Percentiles rank a stretch among this genome's conserved stretches.
Evolutionary conservation across 2,797 vertebrate genomes (phyloP).

Genomic region (Heterohyrax brucei): DNA sequence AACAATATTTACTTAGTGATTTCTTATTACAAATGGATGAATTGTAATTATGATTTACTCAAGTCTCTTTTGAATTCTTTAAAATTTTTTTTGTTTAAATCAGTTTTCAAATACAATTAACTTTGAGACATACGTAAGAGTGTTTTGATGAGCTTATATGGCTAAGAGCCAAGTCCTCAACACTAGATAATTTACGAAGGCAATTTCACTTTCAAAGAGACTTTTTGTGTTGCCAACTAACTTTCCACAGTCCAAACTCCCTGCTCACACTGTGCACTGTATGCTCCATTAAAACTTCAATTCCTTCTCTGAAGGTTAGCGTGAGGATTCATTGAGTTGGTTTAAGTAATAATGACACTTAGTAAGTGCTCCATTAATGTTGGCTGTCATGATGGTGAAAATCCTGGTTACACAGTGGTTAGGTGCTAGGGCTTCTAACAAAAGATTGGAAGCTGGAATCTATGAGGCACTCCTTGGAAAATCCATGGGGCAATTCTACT

Average conservation of each 20-base stretch:
- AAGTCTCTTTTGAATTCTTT: neutral
- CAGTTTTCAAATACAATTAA: slow-evolving; percentile 63
- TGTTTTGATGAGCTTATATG: neutral
- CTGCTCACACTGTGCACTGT: rapidly evolving
- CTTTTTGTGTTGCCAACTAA: neutral
- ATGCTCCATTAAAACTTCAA: neutral
- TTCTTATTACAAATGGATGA: slow-evolving; percentile 32
- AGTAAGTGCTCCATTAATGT: neutral
- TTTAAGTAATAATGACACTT: neutral
- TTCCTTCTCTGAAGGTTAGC: neutral
- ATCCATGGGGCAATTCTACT: too few relatives aligned
- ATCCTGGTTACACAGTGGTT: too few relatives aligned
- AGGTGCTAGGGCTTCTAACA: too few relatives aligned
- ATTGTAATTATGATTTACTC: slow-evolving; percentile 34
- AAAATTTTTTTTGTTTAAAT: neutral
- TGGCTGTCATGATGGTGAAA: too few relatives aligned
- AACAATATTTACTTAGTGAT: slow-evolving; percentile 7
- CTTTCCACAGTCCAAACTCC: neutral
- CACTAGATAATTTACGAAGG: slow-evolving; percentile 20
- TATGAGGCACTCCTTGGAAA: too few relatives aligned
- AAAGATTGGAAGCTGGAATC: too few relatives aligned
- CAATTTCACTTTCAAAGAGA: slow-evolving; percentile 8
- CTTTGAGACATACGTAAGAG: neutral
- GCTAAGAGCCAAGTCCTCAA: neutral
- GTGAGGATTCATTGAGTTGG: neutral